Base-by-base conservation (phyloP, 2,797 vertebrate genomes). In the Fistularia tabacaria region DNA sequence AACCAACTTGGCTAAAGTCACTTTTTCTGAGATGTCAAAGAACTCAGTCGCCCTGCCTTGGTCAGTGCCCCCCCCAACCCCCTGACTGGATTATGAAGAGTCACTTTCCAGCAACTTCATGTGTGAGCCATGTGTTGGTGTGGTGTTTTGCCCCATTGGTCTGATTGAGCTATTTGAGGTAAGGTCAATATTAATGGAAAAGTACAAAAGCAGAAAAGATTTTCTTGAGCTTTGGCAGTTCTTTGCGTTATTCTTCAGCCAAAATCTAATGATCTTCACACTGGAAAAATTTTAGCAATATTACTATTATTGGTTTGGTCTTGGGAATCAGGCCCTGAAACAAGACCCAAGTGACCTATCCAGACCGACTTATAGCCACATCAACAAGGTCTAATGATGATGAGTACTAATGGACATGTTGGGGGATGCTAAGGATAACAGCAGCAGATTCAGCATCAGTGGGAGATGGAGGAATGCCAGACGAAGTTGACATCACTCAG, bases 371-470 rank as follows among this genome's bases (percentile, higher is more conserved):
- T 64, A 51, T 51, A 57, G 64, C 54, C 36, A 43, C 59, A 57
- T 59, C 60, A 64, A 40, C 42, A 39, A 1, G 5, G 47, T 54
- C 57, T 66, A 74, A 79, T 51, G 54, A 69, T 77, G 80, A 73
- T 57, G 47, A 66, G 69, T 5, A 49, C 62, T 83, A 68, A 80
- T 77, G 62, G 41, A 67, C 73, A 41, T 70, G 57, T 66, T 12
- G 25, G 25, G 9, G 14, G 51, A 5, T 7, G 8, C 58, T 43
- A 0, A 40, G 59, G 62, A 64, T 65, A 69, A 78, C 64, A 54
- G 64, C 14, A 79, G 84, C 90, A 91, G 89, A 88, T 89, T 88
- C 90, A 64, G 60, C 74, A 70, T 73, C 86, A 86, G 87, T 79
- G 84, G 85, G 88, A 59, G 64, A 84, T 87, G 88, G 88, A 89